Conservation (phyloP, 2,888 invertebrate genomes). For the Pristionchus fissidentatus region DNA sequence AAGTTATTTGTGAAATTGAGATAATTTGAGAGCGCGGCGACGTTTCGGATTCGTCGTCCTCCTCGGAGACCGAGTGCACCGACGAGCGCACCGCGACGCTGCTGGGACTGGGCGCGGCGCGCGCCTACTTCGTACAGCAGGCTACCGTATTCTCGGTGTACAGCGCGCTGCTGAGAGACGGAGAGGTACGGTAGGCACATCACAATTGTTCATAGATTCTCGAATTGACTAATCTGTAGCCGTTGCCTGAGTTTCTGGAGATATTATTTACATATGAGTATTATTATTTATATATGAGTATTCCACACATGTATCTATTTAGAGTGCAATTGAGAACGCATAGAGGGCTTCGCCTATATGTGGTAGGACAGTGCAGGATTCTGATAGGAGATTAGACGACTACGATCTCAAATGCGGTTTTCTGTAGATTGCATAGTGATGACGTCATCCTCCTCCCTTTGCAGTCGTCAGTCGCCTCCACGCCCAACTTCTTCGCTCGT, state of each 20-base stretch:
- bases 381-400: no score
- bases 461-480: conserved; percentile 32
- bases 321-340: no score
- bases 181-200: conserved; percentile 39
- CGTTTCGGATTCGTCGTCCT: conserved; percentile 33
- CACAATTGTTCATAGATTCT: no score
- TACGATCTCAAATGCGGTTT: no score
- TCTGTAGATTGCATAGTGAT: not conserved
- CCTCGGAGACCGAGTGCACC: conserved; percentile 4
- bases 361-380: no score
- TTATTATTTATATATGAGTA: no score
- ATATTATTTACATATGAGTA: no score
- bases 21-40: conserved; percentile 17
- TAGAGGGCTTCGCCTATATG: no score
- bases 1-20: not conserved
- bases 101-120: conserved; percentile 50
- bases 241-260: no score
- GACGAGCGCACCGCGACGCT: not conserved
- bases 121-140: conserved; percentile 57
- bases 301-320: no score
- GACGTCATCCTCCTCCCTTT: not conserved
- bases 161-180: conserved; percentile 28
- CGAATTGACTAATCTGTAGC: not conserved
- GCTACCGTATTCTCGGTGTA: conserved; percentile 58
- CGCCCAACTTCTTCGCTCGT: conserved; percentile 53